Evolutionary conservation across 2,888 invertebrate genomes (phyloP), one percentile per base, ranked within the genome.

Genomic region (Dascillus cervinus): DNA sequence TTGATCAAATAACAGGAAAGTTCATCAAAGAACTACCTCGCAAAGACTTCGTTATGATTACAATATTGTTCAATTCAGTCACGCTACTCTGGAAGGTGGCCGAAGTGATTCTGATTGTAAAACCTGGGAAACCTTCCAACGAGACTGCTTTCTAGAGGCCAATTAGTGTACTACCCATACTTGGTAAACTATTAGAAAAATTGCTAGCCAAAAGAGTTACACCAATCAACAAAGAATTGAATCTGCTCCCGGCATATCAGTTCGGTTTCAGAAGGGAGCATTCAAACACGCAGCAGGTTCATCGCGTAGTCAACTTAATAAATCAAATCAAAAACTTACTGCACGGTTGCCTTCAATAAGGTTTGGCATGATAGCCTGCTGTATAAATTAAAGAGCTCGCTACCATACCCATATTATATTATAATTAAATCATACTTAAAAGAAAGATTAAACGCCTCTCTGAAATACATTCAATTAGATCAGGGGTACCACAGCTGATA

Each of bases 331-430:
- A 47, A 41, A 31, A 13, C 30, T 24, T 46, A 44, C 35, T 50
- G 46, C 30, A 32, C 43, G 3, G 43, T 39, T 2, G 44, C 35
- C 28, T 50, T 52, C 29, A 50, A 53, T 26, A 47, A 36, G 22
- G 51, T 52, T 5, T 46, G 44, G 41, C 45, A 47, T 14, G 26
- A 29, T 17, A 46, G 46, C 5, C 26, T 32, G 4, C 26, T 26
- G 2, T 26, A 13, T 32, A 32, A 32, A 17, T 15, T 32, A 21
- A 27, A 32, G 13, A 15, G 33, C 3, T 13, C 19, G 9, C 21
- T 32, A 3, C 32, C 32, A 22, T 24, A 32, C 11, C 11, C 26
- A 13, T 30, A 24, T 30, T 30, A 32, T 21, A 17, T 26, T 11
- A 22, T 26, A 13, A n/a, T 32, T 2, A 44, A 45, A 46, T 41